Percentiles rank a stretch among this genome's conserved stretches.
Evolutionary conservation across 92 coral and sea anemone species (phyloP).

Genomic region (Heteractis magnifica): DNA sequence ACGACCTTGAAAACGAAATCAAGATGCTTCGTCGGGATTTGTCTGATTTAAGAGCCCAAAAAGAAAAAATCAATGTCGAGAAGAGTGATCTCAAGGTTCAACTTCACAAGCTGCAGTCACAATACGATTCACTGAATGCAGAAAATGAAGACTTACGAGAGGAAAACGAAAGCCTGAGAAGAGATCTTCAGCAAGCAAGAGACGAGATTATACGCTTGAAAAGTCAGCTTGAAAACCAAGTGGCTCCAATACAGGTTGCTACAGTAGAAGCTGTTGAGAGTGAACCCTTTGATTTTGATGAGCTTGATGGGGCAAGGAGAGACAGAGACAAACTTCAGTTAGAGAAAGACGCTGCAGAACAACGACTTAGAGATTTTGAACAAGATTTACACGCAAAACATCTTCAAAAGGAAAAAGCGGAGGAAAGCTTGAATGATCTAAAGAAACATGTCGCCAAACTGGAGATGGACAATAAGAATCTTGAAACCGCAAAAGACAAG

Average conservation of each 20-base stretch:
- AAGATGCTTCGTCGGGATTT: slow-evolving; percentile 68
- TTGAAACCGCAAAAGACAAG: slow-evolving; percentile 66
- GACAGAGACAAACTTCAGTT: slow-evolving; percentile 67
- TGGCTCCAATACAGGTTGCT: slow-evolving; percentile 62
- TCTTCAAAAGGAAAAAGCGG: slow-evolving; percentile 47
- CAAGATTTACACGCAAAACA: slow-evolving; percentile 56
- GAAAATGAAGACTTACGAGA: slow-evolving; percentile 63
- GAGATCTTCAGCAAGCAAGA: slow-evolving; percentile 51
- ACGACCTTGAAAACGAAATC: slow-evolving; percentile 63
- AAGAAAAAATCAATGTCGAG: slow-evolving; percentile 58
- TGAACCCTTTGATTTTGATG: slow-evolving; percentile 67
- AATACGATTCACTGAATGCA: slow-evolving; percentile 47
- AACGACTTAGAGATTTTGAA: slow-evolving; percentile 50
- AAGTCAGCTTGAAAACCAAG: slow-evolving; percentile 45
- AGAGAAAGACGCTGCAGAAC: slow-evolving; percentile 61
- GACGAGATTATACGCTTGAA: slow-evolving; percentile 58
- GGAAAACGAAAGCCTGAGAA: slow-evolving; percentile 66
- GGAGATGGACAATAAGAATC: slow-evolving; percentile 64
- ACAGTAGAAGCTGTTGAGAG: slow-evolving; percentile 65
- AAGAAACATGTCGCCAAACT: slow-evolving; percentile 58
- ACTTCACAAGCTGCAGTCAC: slow-evolving; percentile 57
- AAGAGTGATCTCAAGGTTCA: slow-evolving; percentile 70
- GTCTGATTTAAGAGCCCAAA: slow-evolving; percentile 59
- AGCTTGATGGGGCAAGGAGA: slow-evolving; percentile 72
- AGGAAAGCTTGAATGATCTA: slow-evolving; percentile 46